These are phyloP conservation scores for Drosophila melanica DNA, from an alignment of 1,140 invertebrate genomes.

Conservation along the genomic window DNA sequence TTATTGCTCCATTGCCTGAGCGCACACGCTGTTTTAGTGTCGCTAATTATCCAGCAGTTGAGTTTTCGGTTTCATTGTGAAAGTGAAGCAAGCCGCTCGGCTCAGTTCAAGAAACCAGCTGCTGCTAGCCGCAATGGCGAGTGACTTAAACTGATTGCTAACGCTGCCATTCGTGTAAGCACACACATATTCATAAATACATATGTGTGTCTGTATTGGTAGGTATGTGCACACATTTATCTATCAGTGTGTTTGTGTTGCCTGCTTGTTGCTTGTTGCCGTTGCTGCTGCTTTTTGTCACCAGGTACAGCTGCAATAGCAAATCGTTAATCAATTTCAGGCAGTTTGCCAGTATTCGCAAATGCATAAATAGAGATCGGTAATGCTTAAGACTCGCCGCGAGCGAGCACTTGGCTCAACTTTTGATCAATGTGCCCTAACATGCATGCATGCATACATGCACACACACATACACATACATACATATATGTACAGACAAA, in stretches of 20 bases:
- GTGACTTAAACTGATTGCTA: slow-evolving; percentile 40
- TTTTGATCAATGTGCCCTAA: slow-evolving; percentile 16
- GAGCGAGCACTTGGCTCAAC: slow-evolving; percentile 8
- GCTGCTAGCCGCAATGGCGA: slow-evolving; percentile 35
- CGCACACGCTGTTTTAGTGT: slow-evolving; percentile 46
- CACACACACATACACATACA: slow-evolving; percentile 1
- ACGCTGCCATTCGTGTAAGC: slow-evolving; percentile 13
- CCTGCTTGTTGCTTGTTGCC: slow-evolving; percentile 10
- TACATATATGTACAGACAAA: slow-evolving; percentile 9
- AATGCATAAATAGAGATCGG: slow-evolving; percentile 47
- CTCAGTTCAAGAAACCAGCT: slow-evolving; percentile 32
- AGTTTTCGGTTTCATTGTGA: slow-evolving; percentile 64
- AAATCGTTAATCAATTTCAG: slow-evolving; percentile 64
- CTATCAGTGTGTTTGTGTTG: slow-evolving; percentile 27
- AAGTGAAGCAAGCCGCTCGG: slow-evolving; percentile 59
- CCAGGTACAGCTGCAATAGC: slow-evolving; percentile 42
- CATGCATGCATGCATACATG: slow-evolving; percentile 1
- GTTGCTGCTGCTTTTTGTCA: slow-evolving; percentile 38
- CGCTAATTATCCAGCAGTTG: slow-evolving; percentile 61
- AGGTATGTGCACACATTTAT: neutral
- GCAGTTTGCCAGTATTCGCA: slow-evolving; percentile 39
- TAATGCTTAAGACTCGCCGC: slow-evolving; percentile 8
- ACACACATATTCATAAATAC: slow-evolving; percentile 3
- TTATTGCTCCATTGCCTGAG: slow-evolving; percentile 58
- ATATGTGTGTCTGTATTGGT: neutral